Base-by-base conservation (phyloP, 2,888 invertebrate species). In the Drosophila cognata region DNA sequence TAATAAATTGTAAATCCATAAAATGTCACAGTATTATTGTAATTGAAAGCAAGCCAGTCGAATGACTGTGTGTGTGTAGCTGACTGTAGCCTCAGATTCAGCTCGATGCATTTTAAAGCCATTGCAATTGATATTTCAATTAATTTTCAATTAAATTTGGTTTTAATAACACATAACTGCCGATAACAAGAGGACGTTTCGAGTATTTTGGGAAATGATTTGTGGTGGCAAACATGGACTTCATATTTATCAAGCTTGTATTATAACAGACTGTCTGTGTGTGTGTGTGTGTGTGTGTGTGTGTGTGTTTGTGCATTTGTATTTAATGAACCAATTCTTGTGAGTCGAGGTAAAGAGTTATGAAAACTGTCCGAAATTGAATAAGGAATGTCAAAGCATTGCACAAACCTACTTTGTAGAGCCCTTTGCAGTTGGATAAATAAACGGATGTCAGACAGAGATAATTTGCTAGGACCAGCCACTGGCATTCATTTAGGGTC, bases 51-150 rank as follows among this genome's bases (percentile, higher is more conserved):
- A 69, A 57, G 50, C 46, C 50, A 25, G n/a, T 29, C n/a, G 13
- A 29, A 4, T 35, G 35, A 2, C 11, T 11, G 13, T 36, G 10
- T 33, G 10, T 65, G 41, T 52, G 41, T 68, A 52, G 51, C 60
- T 60, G 53, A 58, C 53, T 74, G 50, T 18, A 28, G 59, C 62
- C 36, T 71, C 48, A 36, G 60, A 50, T 60, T 64, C 64, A 55
- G 63, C 56, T 68, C 33, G 71, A 63, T 64, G 71, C 70, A 73
- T 76, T 83, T 82, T 74, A 82, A 71, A 82, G 74, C 74, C 83
- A 79, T 62, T 84, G 81, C 85, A 74, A 84, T 84, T 84, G 84
- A 87, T 84, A 84, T 84, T 87, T 87, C 84, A 84, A 84, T 84
- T 84, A 84, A 84, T 84, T 87, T 84, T 84, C 87, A 84, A 84